A percentile compares a stretch with the other conserved stretches of the same genome.
These are phyloP conservation scores for Dendrophyllia cribrosa DNA, from an alignment of 64 coral and sea anemone genomes.

Conservation along the genomic window DNA sequence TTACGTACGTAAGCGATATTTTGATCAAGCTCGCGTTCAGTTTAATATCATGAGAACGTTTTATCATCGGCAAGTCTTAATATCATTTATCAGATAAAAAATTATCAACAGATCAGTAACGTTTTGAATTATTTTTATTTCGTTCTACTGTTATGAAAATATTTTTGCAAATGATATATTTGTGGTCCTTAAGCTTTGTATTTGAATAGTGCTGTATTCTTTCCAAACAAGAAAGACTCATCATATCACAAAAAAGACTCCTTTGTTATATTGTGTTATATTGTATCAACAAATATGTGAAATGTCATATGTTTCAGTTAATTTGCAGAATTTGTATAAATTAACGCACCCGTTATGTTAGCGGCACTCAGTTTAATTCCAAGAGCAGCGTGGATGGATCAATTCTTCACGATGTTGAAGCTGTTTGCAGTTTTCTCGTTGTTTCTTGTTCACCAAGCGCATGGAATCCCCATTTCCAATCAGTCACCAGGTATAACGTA, in stretches of 20 bases:
- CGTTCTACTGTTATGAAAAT: not conserved
- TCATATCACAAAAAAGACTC: not conserved
- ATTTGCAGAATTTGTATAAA: not conserved
- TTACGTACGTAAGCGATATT: not conserved
- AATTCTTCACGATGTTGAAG: not conserved
- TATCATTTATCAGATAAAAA: not conserved
- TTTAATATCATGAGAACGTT: not conserved
- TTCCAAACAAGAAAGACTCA: slow-evolving; percentile 2
- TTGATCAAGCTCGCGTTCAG: not conserved
- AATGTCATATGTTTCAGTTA: slow-evolving; percentile 24
- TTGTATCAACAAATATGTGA: slow-evolving; percentile 23
- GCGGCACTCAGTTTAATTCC: not conserved
- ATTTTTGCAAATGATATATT: not conserved
- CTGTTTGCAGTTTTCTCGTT: not conserved
- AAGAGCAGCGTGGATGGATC: not conserved
- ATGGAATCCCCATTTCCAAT: not conserved
- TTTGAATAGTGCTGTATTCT: not conserved
- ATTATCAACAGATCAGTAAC: no score
- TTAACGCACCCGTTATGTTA: not conserved
- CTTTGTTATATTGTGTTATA: not conserved
- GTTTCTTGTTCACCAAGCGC: not conserved
- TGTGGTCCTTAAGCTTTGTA: not conserved
- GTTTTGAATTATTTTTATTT: not conserved
- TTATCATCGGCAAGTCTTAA: not conserved
- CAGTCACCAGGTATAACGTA: not conserved